A percentile compares a stretch with the other conserved stretches of the same genome.
Evolutionary conservation across 2,888 invertebrate species (phyloP).

Genomic region (Thecophora atra): DNA sequence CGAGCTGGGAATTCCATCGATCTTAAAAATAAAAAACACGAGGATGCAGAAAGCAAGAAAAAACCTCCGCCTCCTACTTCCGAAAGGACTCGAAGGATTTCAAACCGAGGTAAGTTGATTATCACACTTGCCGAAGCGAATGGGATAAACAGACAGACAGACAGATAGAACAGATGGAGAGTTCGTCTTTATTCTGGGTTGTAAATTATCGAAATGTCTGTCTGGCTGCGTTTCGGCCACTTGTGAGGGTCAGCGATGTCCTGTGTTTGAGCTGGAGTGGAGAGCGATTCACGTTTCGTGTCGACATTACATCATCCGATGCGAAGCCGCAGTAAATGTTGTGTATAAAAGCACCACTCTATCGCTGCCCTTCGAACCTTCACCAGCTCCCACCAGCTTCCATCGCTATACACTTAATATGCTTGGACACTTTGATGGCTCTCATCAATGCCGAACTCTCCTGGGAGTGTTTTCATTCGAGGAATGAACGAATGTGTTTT

Average conservation of each 20-base stretch:
- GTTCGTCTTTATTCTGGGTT: slow-evolving; percentile 19
- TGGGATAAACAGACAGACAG: background rate
- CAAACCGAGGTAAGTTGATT: slow-evolving; percentile 53
- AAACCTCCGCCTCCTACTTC: slow-evolving; percentile 47
- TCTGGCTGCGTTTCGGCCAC: slow-evolving; percentile 1
- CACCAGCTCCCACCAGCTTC: background rate
- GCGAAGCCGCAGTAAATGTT: slow-evolving; percentile 43
- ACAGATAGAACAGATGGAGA: background rate
- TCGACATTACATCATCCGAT: slow-evolving; percentile 48
- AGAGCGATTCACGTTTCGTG: slow-evolving; percentile 32
- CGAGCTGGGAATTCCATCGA: slow-evolving; percentile 64
- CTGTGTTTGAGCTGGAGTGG: background rate
- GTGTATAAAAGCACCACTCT: slow-evolving; percentile 24
- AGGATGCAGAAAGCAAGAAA: slow-evolving; percentile 31
- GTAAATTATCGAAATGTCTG: slow-evolving; percentile 41
- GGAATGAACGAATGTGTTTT: slow-evolving; percentile 39
- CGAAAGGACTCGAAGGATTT: slow-evolving; percentile 39
- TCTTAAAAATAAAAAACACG: slow-evolving; percentile 62
- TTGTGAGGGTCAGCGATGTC: slow-evolving; percentile 35
- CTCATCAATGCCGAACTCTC: slow-evolving; percentile 47
- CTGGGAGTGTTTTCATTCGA: slow-evolving; percentile 47
- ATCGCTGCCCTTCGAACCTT: background rate
- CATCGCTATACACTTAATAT: slow-evolving; percentile 43
- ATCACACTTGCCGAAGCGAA: slow-evolving; percentile 43
- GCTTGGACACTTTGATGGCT: slow-evolving; percentile 48